Percentiles rank a stretch among this genome's conserved stretches.
Evolutionary conservation across 2,797 vertebrate species (phyloP).

Genomic region (Onychomys leucogaster): DNA sequence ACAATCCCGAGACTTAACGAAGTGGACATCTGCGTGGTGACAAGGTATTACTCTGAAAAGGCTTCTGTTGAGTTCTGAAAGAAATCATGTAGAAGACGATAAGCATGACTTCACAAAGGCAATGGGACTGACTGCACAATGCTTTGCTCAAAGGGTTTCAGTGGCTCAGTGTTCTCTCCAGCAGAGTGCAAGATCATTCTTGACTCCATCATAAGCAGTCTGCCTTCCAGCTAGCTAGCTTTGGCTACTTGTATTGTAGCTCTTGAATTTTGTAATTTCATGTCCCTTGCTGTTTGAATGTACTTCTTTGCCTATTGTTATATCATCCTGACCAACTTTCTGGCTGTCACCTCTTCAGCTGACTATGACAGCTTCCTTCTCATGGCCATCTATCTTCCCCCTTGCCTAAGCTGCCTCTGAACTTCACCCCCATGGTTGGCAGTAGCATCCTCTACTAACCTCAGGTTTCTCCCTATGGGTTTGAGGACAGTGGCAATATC

Average conservation of each 20-base stretch:
- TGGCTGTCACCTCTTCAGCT: background rate
- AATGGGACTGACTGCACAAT: background rate
- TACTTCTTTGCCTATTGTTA: background rate
- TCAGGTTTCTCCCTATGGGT: background rate
- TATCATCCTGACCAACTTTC: background rate
- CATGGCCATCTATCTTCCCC: background rate
- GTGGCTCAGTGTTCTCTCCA: background rate
- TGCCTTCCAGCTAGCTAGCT: background rate
- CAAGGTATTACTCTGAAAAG: background rate
- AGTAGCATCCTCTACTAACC: fast-evolving
- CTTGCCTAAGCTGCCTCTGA: background rate
- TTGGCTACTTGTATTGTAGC: background rate
- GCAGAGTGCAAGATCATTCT: background rate
- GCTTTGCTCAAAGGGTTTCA: background rate
- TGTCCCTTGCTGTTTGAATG: background rate
- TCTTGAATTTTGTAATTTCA: background rate
- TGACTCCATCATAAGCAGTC: no score
- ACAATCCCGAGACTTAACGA: background rate
- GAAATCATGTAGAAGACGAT: background rate
- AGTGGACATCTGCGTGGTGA: background rate
- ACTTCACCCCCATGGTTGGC: background rate
- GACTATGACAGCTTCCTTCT: background rate
- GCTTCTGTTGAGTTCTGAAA: slow-evolving; percentile 17
- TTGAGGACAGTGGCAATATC: background rate
- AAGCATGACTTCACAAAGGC: background rate